Evolutionary conservation across 2,888 invertebrate genomes (phyloP), one percentile per base, ranked within the genome.

Genomic region (Pomacea canaliculata): DNA sequence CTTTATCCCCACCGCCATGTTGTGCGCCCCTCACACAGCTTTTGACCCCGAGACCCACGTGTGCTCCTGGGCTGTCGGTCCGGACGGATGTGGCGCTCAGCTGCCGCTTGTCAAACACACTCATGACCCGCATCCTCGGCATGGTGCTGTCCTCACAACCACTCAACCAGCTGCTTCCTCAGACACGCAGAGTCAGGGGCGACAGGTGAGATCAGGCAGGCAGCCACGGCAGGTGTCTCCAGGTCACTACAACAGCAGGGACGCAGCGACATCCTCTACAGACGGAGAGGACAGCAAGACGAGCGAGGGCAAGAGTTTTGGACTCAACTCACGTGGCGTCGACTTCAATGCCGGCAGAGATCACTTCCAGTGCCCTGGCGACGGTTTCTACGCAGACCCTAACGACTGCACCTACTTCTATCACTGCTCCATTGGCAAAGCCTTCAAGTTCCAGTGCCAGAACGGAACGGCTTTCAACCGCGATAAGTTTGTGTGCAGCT

Each of bases 391-490:
- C 73, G 74, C 79, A 5, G 78, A 82, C 46, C 73, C 77, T 7
- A 12, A 63, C 27, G 79, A 80, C 74, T 82, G 82, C 48, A 67
- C 71, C 27, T 27, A 70, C 62, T 82, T 79, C 76, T 79, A 77
- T 68, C 78, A 78, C 56, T 82, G 82, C 67, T 72, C 69, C 73
- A 73, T 77, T 56, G 72, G 73, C 19, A 59, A 27, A 37, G 49
- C 73, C 37, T 73, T 18, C 73, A 77, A 70, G 27, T 77, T 77
- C 66, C 23, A 65, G 19, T 79, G 79, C 46, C 77, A 75, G 70
- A 67, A 70, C 10, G 79, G 79, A 67, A 79, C 79, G 3, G 67
- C 66, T 13, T 79, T 75, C 60, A 76, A 76, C 69, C 23, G 63
- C 5, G 69, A 76, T 62, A 76, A 69, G 62, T 66, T 27, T n/a